phyloP scores from a whole-genome alignment of 1,140 invertebrate genomes.

The Philotrypesis tridentata region DNA sequence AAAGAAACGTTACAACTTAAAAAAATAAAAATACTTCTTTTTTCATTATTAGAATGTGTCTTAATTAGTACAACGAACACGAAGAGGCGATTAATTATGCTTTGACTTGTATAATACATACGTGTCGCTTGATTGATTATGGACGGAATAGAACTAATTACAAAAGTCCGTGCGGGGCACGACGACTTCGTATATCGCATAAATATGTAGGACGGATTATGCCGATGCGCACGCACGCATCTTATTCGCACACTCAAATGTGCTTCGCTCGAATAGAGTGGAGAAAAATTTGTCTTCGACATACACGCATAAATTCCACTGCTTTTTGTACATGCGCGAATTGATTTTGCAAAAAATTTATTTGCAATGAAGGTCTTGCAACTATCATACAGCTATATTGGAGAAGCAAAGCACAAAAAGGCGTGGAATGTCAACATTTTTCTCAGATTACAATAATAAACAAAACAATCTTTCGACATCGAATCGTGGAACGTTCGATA shows the following conservation, averaged over 20 bases:
- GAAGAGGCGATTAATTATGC: conserved; percentile 41
- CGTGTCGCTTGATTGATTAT: conserved; percentile 30
- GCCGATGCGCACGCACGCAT: neutral
- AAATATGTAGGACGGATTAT: conserved; percentile 42
- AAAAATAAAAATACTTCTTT: conserved; percentile 43
- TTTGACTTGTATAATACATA: conserved; percentile 37
- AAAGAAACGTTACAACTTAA: conserved; percentile 10
- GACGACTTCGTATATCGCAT: conserved; percentile 32
- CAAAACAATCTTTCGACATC: neutral
- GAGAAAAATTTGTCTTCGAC: conserved; percentile 15
- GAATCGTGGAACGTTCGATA: neutral
- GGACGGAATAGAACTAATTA: conserved; percentile 50
- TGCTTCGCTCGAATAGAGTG: neutral
- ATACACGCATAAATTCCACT: neutral
- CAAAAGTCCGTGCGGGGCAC: conserved; percentile 16
- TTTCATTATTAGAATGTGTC: neutral
- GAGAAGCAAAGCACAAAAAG: neutral
- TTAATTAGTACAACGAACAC: conserved; percentile 46
- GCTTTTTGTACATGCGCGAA: neutral
- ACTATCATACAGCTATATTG: neutral
- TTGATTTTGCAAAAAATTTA: neutral
- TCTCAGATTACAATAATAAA: neutral
- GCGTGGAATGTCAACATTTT: neutral
- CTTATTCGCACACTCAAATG: neutral
- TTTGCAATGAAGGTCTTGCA: neutral